Evolutionary conservation across 2,888 invertebrate genomes (phyloP), one percentile per base, ranked within the genome.

Genomic region (Ctena decussata): DNA sequence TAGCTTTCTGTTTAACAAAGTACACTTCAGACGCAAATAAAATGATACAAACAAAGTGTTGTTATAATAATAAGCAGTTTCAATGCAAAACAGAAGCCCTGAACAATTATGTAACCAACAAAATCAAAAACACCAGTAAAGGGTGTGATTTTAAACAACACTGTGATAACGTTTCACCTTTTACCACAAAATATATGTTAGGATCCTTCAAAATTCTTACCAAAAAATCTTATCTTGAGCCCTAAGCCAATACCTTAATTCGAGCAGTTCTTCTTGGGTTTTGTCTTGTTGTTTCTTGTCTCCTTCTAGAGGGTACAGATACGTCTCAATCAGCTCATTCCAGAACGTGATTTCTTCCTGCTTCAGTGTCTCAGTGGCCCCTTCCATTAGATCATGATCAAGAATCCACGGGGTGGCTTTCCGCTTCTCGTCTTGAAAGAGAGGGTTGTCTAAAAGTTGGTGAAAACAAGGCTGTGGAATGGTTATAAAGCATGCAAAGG

Each of bases 241-340:
- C n/a, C n/a, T n/a, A n/a, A n/a, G n/a, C n/a, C n/a, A n/a, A 46
- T 46, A 90, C 87, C 83, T 82, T 24, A 89, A 76, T 77, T 89
- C 89, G 24, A 89, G 46, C n/a, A 89, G 81, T 32, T 89, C 86
- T 11, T 78, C 85, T 84, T 89, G 85, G 0, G 89, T 86, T 60
- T 87, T 82, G 35, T 90, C 87, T 79, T 95, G 92, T 39, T 93
- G 82, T 77, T 98, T 97, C 94, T 98, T 98, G 96, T 99, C 98
- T 93, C 98, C 98, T 94, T 98, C 98, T 92, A 99, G 97, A 1
- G 99, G 99, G 94, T 97, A 98, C 78, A 99, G 97, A 96, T 99
- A 99, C 96, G 98, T 98, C 85, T 98, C 98, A 90, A 99, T 97
- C 78, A 99, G 96, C 93, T 99, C 99, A 95, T 97, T 98, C 99